Base-by-base conservation (phyloP, 2,797 vertebrate genomes). In the Odontamblyopus lacepedii region DNA sequence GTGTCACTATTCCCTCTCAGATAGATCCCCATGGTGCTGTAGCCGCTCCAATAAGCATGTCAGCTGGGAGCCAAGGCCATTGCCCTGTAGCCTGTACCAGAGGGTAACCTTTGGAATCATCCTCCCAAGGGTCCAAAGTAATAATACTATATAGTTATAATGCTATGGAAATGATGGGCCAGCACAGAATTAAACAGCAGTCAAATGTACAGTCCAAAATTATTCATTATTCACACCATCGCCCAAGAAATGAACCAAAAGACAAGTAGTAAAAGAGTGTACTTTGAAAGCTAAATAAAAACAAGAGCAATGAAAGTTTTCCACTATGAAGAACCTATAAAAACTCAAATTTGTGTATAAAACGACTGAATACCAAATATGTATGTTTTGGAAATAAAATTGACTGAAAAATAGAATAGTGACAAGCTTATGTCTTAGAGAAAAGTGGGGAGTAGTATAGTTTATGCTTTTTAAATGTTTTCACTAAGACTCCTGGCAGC, bases 71-170 rank as follows among this genome's bases (percentile, higher is more conserved):
- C 81, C 85, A 87, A 65, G 74, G 77, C 89, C 70, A 84, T 92
- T 92, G 88, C 88, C 87, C 88, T 88, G 83, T 74, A 81, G 89
- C 91, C 85, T 84, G 75, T 87, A 86, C 80, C 90, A 91, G 86
- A 77, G 73, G 63, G 73, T 86, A 84, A 88, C 88, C 90, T 87
- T 81, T 68, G 64, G 80, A 88, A 78, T 73, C 81, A 88, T 87
- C 86, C 86, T 87, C 38, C 59, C 1, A 71, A 82, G 86, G 76
- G 70, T 76, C 69, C 76, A 38, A 80, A 83, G 86, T 89, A 90
- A 91, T 90, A 87, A 91, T 83, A 88, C 84, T 71, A 78, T 81
- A 82, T 87, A 81, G 83, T 90, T 89, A 87, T 67, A 81, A 90
- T 71, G 76, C 77, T 80, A 85, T 85, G 81, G 83, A 91, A 89